Percentiles rank a stretch among this genome's conserved stretches.
phyloP scores from a whole-genome alignment of 1,140 invertebrate genomes.

The Nebria ingens region DNA sequence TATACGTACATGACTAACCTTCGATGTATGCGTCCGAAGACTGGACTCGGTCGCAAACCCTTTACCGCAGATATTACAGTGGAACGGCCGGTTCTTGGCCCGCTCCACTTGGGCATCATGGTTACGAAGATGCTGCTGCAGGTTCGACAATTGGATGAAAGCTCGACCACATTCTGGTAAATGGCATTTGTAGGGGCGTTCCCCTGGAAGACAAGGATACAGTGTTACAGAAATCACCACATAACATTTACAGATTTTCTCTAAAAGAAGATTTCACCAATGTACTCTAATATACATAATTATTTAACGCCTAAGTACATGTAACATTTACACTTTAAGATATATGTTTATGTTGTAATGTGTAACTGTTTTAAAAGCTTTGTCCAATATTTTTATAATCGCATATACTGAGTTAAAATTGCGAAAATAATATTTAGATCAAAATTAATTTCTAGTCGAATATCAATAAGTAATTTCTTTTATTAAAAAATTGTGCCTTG shows the following conservation, averaged over 20 bases:
- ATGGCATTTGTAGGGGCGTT: conserved; percentile 94
- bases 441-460: too few species aligned
- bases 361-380: too few species aligned
- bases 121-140: conserved; percentile 92
- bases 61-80: conserved; percentile 93
- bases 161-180: conserved; percentile 89
- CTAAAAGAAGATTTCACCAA: too few species aligned
- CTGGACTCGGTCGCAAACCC: conserved; percentile 94
- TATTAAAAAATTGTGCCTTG: not conserved
- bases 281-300: too few species aligned
- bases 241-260: too few species aligned
- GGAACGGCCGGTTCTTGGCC: conserved; percentile 88
- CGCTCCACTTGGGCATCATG: conserved; percentile 92
- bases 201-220: conserved; percentile 30
- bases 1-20: conserved; percentile 76
- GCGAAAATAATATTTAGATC: too few species aligned
- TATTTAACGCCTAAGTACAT: too few species aligned
- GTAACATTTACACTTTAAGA: too few species aligned
- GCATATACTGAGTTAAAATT: too few species aligned
- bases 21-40: conserved; percentile 87
- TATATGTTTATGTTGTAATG: too few species aligned
- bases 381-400: too few species aligned
- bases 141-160: conserved; percentile 94
- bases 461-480: not conserved
- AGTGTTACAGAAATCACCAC: too few species aligned